Conservation (phyloP, 2,113 vertebrate genomes). For the Paratilapia polleni region DNA sequence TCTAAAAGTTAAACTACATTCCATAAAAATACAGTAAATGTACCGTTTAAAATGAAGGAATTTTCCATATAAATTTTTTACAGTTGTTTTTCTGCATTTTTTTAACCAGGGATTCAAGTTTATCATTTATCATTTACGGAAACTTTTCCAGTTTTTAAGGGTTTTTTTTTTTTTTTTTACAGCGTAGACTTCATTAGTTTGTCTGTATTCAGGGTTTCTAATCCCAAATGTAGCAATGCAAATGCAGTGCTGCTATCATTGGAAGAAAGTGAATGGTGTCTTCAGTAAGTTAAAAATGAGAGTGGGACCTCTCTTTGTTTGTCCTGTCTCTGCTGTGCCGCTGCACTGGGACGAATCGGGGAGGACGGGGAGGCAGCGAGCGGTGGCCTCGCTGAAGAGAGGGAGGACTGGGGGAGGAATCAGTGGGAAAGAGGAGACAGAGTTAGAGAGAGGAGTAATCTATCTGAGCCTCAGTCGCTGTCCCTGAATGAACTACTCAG, state of each 20-base stretch:
- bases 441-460: neutral
- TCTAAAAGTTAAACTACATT: no score
- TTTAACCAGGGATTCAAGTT: no score
- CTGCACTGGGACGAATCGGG: neutral
- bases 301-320: constrained; percentile 7
- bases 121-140: no score
- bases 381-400: neutral
- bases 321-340: neutral
- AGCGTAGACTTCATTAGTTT: no score
- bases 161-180: no score
- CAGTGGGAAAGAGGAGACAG: neutral
- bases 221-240: neutral
- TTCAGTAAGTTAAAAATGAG: neutral
- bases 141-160: no score
- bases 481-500: constrained; percentile 8
- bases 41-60: no score
- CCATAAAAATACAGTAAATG: no score
- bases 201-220: neutral
- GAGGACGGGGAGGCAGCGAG: constrained; percentile 10
- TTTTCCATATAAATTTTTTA: no score
- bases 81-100: no score
- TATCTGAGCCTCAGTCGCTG: neutral
- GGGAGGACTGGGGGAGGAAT: neutral
- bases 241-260: neutral
- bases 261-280: neutral